These are phyloP conservation scores for Spicauda simplicius DNA, from an alignment of 2,888 invertebrate genomes.

Conservation along the genomic window DNA sequence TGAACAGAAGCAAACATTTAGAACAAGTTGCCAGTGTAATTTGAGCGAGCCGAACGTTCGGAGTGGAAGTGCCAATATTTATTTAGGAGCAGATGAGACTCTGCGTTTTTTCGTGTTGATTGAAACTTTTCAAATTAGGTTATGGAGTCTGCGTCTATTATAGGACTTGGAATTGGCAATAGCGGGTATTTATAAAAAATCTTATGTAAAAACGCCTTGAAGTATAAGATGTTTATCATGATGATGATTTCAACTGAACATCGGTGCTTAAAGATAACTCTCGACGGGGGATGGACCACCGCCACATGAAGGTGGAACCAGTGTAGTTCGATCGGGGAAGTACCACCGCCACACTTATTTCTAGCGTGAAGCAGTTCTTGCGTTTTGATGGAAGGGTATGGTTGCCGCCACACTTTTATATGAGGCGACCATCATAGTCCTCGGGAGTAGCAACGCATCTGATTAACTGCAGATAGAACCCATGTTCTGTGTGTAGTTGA, in stretches of 20 bases:
- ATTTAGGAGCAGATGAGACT: neutral
- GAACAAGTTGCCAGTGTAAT: neutral
- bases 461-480: too few species aligned
- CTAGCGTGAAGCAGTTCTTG: too few species aligned
- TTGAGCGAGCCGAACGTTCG: neutral
- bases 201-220: neutral
- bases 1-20: neutral
- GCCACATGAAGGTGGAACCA: too few species aligned
- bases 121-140: slow-evolving; percentile 16
- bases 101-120: slow-evolving; percentile 5
- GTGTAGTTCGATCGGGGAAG: too few species aligned
- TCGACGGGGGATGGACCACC: too few species aligned
- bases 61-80: slow-evolving; percentile 11
- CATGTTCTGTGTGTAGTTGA: too few species aligned
- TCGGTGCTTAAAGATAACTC: too few species aligned
- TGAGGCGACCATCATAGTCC: too few species aligned
- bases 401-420: too few species aligned
- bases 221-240: neutral
- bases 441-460: too few species aligned
- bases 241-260: neutral
- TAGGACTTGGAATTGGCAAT: neutral
- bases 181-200: neutral
- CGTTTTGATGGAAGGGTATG: too few species aligned
- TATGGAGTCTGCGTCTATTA: neutral
- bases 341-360: too few species aligned